Evolutionary conservation across 2,797 vertebrate genomes (phyloP).

Genomic region (Phataginus tetradactyla): DNA sequence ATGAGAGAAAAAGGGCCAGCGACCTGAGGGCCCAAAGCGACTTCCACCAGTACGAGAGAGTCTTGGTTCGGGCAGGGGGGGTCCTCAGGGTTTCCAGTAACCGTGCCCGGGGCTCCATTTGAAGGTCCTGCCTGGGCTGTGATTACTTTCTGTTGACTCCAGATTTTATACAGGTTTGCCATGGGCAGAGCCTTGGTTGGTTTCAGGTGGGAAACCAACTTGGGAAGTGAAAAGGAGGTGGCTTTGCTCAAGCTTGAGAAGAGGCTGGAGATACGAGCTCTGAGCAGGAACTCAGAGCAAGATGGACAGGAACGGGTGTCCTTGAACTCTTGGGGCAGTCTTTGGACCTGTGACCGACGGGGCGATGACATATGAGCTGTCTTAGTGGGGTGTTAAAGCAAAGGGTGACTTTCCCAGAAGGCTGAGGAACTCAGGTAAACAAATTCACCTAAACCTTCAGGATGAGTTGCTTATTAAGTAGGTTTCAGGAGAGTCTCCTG

Average conservation of each 20-base stretch:
- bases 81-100: not conserved
- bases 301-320: not conserved
- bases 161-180: not conserved
- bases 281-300: not conserved
- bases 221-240: not conserved
- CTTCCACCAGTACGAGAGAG: not conserved
- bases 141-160: not conserved
- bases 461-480: not conserved
- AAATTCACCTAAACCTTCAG: slow-evolving; percentile 11
- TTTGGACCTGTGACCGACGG: not conserved
- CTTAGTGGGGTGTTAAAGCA: slow-evolving; percentile 26
- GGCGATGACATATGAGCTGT: not conserved
- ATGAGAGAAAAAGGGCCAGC: not conserved
- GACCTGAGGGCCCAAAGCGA: not conserved
- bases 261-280: not conserved
- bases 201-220: not conserved
- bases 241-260: not conserved
- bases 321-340: not conserved
- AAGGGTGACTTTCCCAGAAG: not conserved
- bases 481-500: slow-evolving; percentile 10
- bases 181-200: not conserved
- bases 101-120: not conserved
- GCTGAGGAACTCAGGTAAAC: not conserved
- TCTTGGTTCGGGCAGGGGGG: not conserved
- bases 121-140: not conserved